Evolutionary conservation across 2,888 invertebrate species (phyloP).

Genomic region (Orthonevra nobilis): DNA sequence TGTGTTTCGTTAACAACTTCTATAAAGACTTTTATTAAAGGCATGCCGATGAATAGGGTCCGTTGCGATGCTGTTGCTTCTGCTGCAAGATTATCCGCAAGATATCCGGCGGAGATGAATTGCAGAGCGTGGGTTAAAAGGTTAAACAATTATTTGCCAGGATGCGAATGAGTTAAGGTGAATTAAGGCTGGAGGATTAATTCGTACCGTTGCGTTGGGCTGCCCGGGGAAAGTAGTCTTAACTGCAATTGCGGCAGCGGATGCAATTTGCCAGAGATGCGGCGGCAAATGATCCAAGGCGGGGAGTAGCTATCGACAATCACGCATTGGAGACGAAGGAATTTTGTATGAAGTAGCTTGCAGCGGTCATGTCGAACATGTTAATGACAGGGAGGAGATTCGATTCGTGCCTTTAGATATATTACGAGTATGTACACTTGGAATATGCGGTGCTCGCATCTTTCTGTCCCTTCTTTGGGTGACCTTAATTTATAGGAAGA

Average conservation of each 20-base stretch:
- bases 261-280: conserved; percentile 38
- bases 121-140: conserved; percentile 71
- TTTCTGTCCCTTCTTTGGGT: conserved; percentile 12
- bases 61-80: conserved; percentile 31
- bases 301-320: background rate
- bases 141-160: conserved; percentile 73
- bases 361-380: conserved; percentile 46
- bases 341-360: conserved; percentile 57
- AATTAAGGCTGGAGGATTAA: conserved; percentile 24
- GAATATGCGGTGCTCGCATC: background rate
- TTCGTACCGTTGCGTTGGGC: conserved; percentile 52
- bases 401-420: conserved; percentile 20
- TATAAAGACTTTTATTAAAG: conserved; percentile 11
- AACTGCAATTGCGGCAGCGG: conserved; percentile 61
- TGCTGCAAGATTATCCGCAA: conserved; percentile 36
- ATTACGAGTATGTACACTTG: background rate
- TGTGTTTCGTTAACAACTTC: background rate
- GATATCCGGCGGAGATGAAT: conserved; percentile 42
- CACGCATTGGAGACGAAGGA: conserved; percentile 36
- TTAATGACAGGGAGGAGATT: conserved; percentile 20
- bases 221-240: conserved; percentile 59
- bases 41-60: background rate
- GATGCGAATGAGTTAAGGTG: conserved; percentile 33
- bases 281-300: background rate
- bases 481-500: conserved; percentile 54